Base-by-base conservation (phyloP, 2,113 vertebrate genomes). In the Eupsittula cactorum region DNA sequence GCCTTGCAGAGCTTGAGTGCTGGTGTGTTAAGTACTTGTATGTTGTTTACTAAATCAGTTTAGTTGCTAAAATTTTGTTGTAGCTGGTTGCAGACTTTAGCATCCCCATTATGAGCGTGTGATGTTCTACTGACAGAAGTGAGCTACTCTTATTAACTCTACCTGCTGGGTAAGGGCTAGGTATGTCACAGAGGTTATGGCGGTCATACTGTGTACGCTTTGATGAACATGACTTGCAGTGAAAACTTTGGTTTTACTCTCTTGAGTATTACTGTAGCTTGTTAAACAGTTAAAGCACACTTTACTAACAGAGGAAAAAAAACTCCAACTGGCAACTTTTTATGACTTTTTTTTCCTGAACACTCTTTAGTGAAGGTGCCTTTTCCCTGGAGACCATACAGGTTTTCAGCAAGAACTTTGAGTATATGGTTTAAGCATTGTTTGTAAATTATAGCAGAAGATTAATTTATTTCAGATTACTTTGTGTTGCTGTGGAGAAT, bases 101-200 rank as follows among this genome's bases (percentile, higher is more conserved):
- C 62, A 27, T 76, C n/a, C 19, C 10, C 16, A 16, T 65, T 42
- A 60, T 0, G 5, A 68, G 23, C 67, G 62, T 20, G 11, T 41
- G 49, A 21, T 1, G 0, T 44, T 60, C 28, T 41, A 2, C 27
- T 53, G 44, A 6, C 0, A 25, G 5, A 59, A 82, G 33, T 44
- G 33, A 28, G 41, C 11, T 64, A 13, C 49, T 74, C 16, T 41
- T 81, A 13, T 1, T 74, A 86, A 33, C 20, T 27, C 27, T 85
- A 4, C 9, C 35, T 64, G 20, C 23, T 39, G 52, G 11, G 19
- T 37, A 13, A 42, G 13, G 15, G 7, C 4, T 39, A 39, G 13
- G 14, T 13, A 8, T 57, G 13, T 59, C 39, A 35, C 42, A 37
- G 19, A 35, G 13, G 27, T 25, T 47, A 4, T 19, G 20, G 24